phyloP scores from a whole-genome alignment of 2,797 vertebrate species.

The Eupleurogrammus muticus region DNA sequence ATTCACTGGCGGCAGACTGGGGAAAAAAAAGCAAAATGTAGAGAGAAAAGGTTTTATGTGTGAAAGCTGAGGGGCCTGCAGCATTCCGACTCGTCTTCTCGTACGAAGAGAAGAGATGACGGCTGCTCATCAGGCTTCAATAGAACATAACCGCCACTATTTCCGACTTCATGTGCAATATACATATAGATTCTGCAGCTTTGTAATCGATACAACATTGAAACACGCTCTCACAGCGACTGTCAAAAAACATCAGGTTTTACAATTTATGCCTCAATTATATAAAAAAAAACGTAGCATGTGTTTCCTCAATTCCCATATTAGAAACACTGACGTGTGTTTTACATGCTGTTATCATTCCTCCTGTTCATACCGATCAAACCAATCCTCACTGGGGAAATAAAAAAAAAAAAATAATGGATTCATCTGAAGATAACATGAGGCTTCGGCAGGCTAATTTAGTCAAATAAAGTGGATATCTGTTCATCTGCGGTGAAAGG shows the following conservation, averaged over 20 bases:
- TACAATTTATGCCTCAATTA: neutral
- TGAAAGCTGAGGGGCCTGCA: conserved; percentile 2
- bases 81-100: neutral
- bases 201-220: neutral
- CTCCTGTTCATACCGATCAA: neutral
- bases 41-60: conserved; percentile 4
- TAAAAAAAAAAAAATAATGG: too few relatives aligned
- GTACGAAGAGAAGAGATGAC: neutral
- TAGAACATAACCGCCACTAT: neutral
- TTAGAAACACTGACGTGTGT: too few relatives aligned
- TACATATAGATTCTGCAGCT: neutral
- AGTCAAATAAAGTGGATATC: neutral
- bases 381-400: too few relatives aligned
- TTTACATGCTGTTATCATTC: neutral
- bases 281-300: neutral
- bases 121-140: neutral
- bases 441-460: neutral
- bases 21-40: too few relatives aligned
- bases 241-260: neutral
- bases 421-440: neutral
- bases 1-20: neutral
- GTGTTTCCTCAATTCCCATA: neutral
- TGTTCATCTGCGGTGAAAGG: neutral
- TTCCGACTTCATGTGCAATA: neutral
- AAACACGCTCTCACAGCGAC: neutral